Conservation (phyloP, 2,888 invertebrate genomes). For the Chloroclysta siterata region DNA sequence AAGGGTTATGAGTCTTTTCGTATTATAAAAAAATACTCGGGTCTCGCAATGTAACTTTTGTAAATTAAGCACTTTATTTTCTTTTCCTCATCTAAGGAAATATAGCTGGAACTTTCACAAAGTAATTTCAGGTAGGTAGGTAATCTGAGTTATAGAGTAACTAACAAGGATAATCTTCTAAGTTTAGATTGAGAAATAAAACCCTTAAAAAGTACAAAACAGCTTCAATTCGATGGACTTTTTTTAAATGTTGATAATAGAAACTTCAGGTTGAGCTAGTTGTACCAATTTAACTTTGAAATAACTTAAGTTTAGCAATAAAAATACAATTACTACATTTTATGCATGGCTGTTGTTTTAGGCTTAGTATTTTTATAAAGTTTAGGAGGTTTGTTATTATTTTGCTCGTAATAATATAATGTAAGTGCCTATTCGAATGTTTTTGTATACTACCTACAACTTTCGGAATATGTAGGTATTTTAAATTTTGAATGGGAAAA, state of each 20-base stretch:
- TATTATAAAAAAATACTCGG: neutral
- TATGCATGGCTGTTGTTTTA: neutral
- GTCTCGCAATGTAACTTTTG: conserved; percentile 9
- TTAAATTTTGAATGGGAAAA: too few relatives aligned
- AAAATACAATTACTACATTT: conserved; percentile 5
- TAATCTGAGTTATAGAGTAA: conserved; percentile 30
- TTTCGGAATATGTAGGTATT: too few relatives aligned
- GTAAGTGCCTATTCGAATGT: too few relatives aligned
- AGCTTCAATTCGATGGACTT: conserved; percentile 33
- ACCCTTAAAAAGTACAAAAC: conserved; percentile 33
- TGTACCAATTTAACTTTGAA: conserved; percentile 71
- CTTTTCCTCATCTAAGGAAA: conserved; percentile 7
- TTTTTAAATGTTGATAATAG: conserved; percentile 32
- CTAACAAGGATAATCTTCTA: conserved; percentile 30
- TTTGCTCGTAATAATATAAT: too few relatives aligned
- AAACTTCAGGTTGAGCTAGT: conserved; percentile 53
- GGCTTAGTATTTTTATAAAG: neutral
- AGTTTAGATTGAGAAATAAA: conserved; percentile 39
- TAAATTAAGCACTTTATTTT: conserved; percentile 18
- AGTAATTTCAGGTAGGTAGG: conserved; percentile 30
- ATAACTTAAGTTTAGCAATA: conserved; percentile 59
- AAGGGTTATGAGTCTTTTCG: neutral
- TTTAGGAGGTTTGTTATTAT: neutral
- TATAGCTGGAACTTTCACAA: conserved; percentile 15
- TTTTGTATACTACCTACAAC: too few relatives aligned